phyloP scores from a whole-genome alignment of 2,888 invertebrate species.

The Notodonta ziczac region DNA sequence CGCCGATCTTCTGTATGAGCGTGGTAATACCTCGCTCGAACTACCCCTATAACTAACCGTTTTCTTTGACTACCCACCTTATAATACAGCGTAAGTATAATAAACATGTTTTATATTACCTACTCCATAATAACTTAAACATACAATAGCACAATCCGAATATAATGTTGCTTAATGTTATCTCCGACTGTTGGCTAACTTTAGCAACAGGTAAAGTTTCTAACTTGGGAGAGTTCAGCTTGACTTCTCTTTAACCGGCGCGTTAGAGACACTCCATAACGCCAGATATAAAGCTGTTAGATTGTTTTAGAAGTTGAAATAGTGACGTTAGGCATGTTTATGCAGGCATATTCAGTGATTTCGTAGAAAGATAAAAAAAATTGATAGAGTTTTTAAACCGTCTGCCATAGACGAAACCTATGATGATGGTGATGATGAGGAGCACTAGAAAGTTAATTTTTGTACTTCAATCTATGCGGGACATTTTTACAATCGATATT shows the following conservation, averaged over 20 bases:
- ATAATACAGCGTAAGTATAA: too few relatives aligned
- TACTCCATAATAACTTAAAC: neutral
- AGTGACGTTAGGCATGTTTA: neutral
- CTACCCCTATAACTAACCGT: too few relatives aligned
- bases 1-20: too few relatives aligned
- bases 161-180: conserved; percentile 27
- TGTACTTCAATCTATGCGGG: too few relatives aligned
- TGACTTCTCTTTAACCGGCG: conserved; percentile 43
- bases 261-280: conserved; percentile 30
- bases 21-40: too few relatives aligned
- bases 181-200: conserved; percentile 41
- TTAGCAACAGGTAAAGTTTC: conserved; percentile 64
- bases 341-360: neutral
- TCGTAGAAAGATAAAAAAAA: neutral
- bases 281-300: conserved; percentile 13
- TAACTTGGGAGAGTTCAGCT: conserved; percentile 50
- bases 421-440: too few relatives aligned
- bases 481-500: too few relatives aligned
- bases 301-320: conserved; percentile 6
- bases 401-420: too few relatives aligned
- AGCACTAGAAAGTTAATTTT: too few relatives aligned
- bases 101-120: neutral
- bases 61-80: too few relatives aligned
- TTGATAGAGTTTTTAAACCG: neutral
- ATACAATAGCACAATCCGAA: conserved; percentile 3